Evolutionary conservation across 1,140 invertebrate species (phyloP), one percentile per base, ranked within the genome.

Genomic region (Drosophila sechellia): DNA sequence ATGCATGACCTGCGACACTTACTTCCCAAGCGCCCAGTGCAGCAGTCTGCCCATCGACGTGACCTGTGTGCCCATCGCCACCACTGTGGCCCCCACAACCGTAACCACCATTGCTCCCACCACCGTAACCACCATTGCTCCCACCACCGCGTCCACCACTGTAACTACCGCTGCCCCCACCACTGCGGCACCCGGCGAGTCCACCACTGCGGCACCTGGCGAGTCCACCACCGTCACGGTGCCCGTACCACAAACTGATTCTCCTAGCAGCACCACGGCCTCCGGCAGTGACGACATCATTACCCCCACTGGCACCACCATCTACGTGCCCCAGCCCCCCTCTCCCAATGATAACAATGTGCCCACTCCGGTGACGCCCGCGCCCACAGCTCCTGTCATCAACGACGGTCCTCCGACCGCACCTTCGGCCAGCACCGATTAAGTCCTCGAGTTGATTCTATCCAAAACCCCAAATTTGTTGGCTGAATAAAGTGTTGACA

Each of bases 291-390:
- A 64, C 15, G 50, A 37, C 46, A 27, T 58, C 10, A 48, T 49
- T 13, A 59, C 73, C 13, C 63, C 73, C 22, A 13, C 63, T 20
- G 73, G 64, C 15, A 69, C 50, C 56, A 76, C 81, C 27, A 37
- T 59, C 8, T 13, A 8, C 17, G 53, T 90, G 13, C 89, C 83
- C 1, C 17, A 22, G 35, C 85, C 85, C 20, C 84, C 85, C 10
- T 77, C 80, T 2, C 85, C 84, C 17, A 56, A 34, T 22, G 60
- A 66, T 4, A 4, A n/a, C 39, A 34, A 60, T 61, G 50, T 65
- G 3, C 86, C 81, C 31, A 60, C 68, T 10, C 86, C 86, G 1
- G 35, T 50, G 6, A 76, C 75, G 1, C 87, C 87, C 8, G 27
- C 40, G 1, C 87, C 87, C 13, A 90, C 87, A 22, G 57, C 56